These are phyloP conservation scores for Spheniscus humboldti DNA, from an alignment of 2,797 vertebrate genomes.

Conservation along the genomic window DNA sequence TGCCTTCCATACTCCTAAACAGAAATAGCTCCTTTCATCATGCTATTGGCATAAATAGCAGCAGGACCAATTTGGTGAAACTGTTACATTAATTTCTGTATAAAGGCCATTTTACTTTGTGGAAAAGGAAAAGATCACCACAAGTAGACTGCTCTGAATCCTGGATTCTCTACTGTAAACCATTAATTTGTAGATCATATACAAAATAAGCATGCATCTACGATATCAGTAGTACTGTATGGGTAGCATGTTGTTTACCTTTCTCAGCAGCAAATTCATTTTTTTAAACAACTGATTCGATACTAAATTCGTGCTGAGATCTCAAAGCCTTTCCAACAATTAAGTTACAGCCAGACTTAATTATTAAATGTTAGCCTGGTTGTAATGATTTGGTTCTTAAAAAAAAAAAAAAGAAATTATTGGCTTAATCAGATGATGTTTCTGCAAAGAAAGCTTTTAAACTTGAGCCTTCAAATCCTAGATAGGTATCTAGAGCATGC, in stretches of 20 bases:
- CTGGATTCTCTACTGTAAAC: background rate
- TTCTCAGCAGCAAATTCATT: background rate
- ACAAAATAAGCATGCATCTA: slow-evolving; percentile 2
- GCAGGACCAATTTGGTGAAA: background rate
- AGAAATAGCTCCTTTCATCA: slow-evolving; percentile 11
- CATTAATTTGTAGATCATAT: background rate
- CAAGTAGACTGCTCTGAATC: background rate
- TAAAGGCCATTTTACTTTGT: background rate
- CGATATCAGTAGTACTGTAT: background rate
- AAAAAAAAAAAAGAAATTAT: background rate
- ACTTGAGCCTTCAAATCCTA: background rate
- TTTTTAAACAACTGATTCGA: background rate
- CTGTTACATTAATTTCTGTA: background rate
- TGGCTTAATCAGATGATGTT: background rate
- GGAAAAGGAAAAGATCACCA: background rate
- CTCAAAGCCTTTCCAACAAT: background rate
- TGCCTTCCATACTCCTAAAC: background rate
- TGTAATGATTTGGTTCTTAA: background rate
- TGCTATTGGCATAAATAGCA: background rate
- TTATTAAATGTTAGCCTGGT: background rate
- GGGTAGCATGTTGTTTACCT: background rate
- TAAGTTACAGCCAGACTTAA: background rate
- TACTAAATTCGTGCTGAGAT: background rate
- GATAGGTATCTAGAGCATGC: background rate
- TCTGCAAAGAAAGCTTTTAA: background rate